These are phyloP conservation scores for Cordilura impudica DNA, from an alignment of 2,888 invertebrate genomes.

Conservation along the genomic window DNA sequence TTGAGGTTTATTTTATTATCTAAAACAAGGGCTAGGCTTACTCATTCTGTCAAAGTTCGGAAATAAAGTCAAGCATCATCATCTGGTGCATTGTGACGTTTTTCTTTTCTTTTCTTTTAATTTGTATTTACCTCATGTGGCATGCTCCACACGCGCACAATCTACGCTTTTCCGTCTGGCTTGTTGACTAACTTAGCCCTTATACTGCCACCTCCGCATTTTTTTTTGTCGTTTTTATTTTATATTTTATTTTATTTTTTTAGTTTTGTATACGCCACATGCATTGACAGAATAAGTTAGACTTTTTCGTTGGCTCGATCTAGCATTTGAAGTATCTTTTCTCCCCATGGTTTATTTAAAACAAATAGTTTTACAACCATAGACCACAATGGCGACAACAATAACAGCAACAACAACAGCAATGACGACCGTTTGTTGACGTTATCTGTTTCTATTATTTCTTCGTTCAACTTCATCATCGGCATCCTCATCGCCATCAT, in stretches of 20 bases:
- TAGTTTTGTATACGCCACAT: slow-evolving; percentile 58
- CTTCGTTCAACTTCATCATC: slow-evolving; percentile 38
- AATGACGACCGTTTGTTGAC: slow-evolving; percentile 49
- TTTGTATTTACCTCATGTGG: slow-evolving; percentile 52
- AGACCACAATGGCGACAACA: slow-evolving; percentile 61
- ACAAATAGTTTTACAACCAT: slow-evolving; percentile 59
- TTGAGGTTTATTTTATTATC: slow-evolving; percentile 48
- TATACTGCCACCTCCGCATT: slow-evolving; percentile 60
- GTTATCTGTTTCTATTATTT: slow-evolving; percentile 43
- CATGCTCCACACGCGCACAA: slow-evolving; percentile 59
- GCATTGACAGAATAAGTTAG: slow-evolving; percentile 50
- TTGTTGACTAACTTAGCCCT: slow-evolving; percentile 49
- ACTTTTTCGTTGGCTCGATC: slow-evolving; percentile 30
- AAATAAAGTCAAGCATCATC: slow-evolving; percentile 60
- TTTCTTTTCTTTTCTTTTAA: slow-evolving; percentile 1
- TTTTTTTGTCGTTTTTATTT: not conserved
- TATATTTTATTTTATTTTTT: not conserved
- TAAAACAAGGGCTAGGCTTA: slow-evolving; percentile 60
- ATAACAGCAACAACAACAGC: slow-evolving; percentile 39
- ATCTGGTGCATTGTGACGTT: slow-evolving; percentile 42
- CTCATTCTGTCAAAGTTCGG: slow-evolving; percentile 62
- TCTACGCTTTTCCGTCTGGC: slow-evolving; percentile 35
- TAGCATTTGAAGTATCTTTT: slow-evolving; percentile 39
- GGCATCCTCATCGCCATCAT: slow-evolving; percentile 16
- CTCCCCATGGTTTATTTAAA: slow-evolving; percentile 59